Evolutionary conservation across 2,888 invertebrate genomes (phyloP).

Genomic region (Tanaodytes sp.): DNA sequence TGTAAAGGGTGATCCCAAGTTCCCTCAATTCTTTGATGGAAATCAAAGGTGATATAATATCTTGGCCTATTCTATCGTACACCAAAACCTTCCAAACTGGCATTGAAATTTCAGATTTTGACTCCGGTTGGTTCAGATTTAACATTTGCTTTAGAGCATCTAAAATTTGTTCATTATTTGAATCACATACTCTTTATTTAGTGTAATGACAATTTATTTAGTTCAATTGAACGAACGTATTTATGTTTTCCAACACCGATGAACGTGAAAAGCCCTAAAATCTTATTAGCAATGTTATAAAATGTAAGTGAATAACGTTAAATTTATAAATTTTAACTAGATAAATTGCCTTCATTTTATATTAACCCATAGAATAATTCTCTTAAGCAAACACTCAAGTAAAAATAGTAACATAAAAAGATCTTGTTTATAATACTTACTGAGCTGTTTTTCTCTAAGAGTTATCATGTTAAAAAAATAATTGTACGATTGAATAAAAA

Average conservation of each 20-base stretch:
- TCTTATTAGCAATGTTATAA: no score
- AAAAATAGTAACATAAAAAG: slow-evolving; percentile 22
- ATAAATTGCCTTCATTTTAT: no score
- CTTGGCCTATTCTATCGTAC: slow-evolving; percentile 96
- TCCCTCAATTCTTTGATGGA: slow-evolving; percentile 96
- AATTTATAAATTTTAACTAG: not conserved
- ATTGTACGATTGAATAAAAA: no score
- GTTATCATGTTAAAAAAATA: slow-evolving; percentile 76
- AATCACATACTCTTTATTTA: no score
- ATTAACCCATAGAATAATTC: not conserved
- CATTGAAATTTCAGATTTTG: slow-evolving; percentile 84
- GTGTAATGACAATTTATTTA: no score
- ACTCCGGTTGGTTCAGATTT: slow-evolving; percentile 88
- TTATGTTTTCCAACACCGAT: no score
- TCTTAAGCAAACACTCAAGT: not conserved
- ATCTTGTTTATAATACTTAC: slow-evolving; percentile 72
- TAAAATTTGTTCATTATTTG: slow-evolving; percentile 73
- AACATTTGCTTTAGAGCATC: slow-evolving; percentile 96
- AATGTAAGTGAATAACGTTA: not conserved
- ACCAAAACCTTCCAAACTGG: slow-evolving; percentile 97
- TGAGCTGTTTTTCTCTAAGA: slow-evolving; percentile 82
- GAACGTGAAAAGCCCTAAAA: no score
- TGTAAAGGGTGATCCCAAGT: slow-evolving; percentile 96
- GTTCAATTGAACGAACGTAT: no score
- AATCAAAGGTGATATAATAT: slow-evolving; percentile 97